Percentiles rank a stretch among this genome's conserved stretches.
phyloP scores from a whole-genome alignment of 2,888 invertebrate genomes.

The Noctua pronuba region DNA sequence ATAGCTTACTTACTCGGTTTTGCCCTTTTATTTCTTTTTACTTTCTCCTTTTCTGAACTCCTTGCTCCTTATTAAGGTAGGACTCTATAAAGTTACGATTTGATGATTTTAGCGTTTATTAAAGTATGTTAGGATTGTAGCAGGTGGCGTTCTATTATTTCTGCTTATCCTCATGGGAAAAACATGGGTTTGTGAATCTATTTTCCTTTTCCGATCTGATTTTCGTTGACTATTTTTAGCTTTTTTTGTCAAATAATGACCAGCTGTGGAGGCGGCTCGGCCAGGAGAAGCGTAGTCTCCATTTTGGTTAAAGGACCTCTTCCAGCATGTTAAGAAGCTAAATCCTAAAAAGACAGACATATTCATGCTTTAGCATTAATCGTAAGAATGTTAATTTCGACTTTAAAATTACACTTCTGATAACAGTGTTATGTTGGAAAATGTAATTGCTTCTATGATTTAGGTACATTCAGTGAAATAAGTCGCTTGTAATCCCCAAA shows the following conservation, averaged over 20 bases:
- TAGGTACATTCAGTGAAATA: neutral
- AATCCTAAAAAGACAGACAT: no score
- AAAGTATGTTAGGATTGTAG: neutral
- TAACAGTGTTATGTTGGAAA: neutral
- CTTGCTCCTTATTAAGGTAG: conserved; percentile 67
- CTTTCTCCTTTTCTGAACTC: conserved; percentile 67
- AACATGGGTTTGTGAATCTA: neutral
- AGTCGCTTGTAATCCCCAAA: neutral
- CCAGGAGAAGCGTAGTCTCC: neutral
- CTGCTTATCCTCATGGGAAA: neutral
- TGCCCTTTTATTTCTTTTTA: conserved; percentile 73
- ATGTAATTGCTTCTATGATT: neutral
- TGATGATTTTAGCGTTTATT: conserved; percentile 26
- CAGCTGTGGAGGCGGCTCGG: neutral
- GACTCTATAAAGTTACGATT: conserved; percentile 59
- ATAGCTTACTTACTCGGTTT: conserved; percentile 76
- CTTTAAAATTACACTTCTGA: neutral
- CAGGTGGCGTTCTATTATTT: neutral
- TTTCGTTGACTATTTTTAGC: conserved; percentile 1
- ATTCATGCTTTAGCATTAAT: neutral
- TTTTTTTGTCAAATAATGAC: neutral
- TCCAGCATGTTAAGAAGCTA: neutral
- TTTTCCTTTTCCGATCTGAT: neutral
- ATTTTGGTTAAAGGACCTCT: neutral
- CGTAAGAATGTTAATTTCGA: neutral